Base-by-base conservation (phyloP, 2,888 invertebrate genomes). In the Macrophya annulata region DNA sequence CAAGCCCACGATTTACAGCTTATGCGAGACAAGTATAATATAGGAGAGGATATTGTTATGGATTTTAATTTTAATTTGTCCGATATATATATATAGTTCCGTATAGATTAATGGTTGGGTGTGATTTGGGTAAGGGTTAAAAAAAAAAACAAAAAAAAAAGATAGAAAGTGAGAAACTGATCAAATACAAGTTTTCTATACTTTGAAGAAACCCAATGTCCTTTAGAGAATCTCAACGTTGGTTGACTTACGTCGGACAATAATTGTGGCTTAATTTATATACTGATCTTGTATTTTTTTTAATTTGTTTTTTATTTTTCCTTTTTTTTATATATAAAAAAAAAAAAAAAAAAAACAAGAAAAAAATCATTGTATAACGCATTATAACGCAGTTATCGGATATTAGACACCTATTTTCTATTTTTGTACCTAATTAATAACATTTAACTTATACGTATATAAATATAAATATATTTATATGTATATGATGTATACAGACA, bases 381-480 rank as follows among this genome's bases (percentile, higher is more conserved):
- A 37, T n/a, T n/a, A n/a, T 68, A 68, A 37, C 37, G 68, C 68
- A 68, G 31, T 68, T 68, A 10, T 68, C 68, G 31, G 31, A 37
- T 68, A 68, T 68, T 17, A 4, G 68, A 68, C 37, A 37, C 1
- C 68, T 68, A 37, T 68, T 68, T 68, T 68, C 68, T 68, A 68
- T 68, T 77, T 77, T 77, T 77, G 51, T 77, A 77, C 77, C 51
- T 77, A 77, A 77, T 77, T 55, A 51, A 31, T 55, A 25, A 77
- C 31, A 55, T 74, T 43, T 51, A 74, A 8, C 72, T 8, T 77
- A 9, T 55, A 72, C 72, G n/a, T 76, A 74, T 25, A 17, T 72
- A 40, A 3, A 31, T 2, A 3, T 31, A 31, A 2, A 31, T 31
- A n/a, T 40, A n/a, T 72, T 15, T 45, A 51, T 40, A 37, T 21